Percentiles rank a stretch among this genome's conserved stretches.
Evolutionary conservation across 2,113 vertebrate genomes (phyloP).

Genomic region (Dicaeum eximium): DNA sequence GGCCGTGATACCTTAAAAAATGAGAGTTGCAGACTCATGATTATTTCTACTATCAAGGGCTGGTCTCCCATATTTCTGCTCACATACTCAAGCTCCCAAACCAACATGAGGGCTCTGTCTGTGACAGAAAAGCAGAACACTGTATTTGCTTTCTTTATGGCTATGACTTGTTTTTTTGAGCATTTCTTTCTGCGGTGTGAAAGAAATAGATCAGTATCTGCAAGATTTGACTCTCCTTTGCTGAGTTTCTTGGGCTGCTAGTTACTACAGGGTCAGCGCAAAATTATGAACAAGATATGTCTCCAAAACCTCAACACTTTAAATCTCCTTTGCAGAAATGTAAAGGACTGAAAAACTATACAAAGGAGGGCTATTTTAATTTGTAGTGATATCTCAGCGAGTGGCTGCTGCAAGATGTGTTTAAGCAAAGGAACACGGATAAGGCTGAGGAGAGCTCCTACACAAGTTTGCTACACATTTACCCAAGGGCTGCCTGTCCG

Average conservation of each 20-base stretch:
- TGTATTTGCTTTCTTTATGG: not conserved
- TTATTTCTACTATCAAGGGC: not conserved
- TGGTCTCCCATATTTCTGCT: not conserved
- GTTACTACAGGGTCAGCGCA: rapidly evolving
- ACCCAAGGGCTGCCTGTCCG: rapidly evolving
- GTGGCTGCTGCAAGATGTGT: rapidly evolving
- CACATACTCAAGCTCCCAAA: not conserved
- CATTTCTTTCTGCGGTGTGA: not conserved
- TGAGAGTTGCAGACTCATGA: rapidly evolving
- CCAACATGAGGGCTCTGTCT: not conserved
- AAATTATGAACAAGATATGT: rapidly evolving
- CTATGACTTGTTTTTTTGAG: not conserved
- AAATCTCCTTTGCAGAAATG: not conserved
- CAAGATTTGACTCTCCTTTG: not conserved
- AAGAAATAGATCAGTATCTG: not conserved
- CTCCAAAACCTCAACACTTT: not conserved
- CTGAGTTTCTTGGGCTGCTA: not conserved
- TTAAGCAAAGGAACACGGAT: rapidly evolving
- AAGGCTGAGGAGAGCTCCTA: not conserved
- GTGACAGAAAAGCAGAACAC: not conserved
- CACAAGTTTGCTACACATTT: not conserved
- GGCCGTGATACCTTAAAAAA: not conserved
- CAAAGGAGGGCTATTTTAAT: rapidly evolving
- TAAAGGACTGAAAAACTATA: not conserved
- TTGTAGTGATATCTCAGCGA: rapidly evolving